These are phyloP conservation scores for Vulpes lagopus DNA, from an alignment of 2,113 vertebrate species.

Conservation along the genomic window DNA sequence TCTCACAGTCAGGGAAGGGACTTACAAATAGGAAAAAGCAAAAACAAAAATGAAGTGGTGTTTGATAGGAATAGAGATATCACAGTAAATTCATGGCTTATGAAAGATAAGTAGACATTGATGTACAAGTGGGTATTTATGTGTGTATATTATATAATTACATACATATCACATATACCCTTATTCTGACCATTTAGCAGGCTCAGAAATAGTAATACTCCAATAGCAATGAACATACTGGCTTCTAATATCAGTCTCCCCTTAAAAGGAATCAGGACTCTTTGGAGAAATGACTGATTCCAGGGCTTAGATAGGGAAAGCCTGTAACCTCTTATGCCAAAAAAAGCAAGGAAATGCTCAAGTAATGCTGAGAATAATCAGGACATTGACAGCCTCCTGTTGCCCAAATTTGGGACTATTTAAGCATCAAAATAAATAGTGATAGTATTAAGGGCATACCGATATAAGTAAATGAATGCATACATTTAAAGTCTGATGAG, in stretches of 20 bases:
- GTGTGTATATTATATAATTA: not conserved
- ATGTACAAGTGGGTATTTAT: not conserved
- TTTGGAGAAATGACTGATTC: not conserved
- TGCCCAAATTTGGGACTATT: not conserved
- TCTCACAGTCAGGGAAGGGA: not conserved
- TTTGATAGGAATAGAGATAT: not conserved
- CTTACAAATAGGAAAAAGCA: not conserved
- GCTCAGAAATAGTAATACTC: not conserved
- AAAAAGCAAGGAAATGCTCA: not conserved
- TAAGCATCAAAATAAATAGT: not conserved
- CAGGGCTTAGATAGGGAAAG: not conserved
- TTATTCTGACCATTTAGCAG: not conserved
- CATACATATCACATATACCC: not conserved
- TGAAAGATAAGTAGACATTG: not conserved
- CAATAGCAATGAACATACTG: not conserved
- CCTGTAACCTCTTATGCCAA: not conserved
- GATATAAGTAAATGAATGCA: too few relatives aligned
- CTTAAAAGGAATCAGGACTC: not conserved
- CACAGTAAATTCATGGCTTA: not conserved
- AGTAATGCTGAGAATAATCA: not conserved
- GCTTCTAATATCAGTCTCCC: not conserved
- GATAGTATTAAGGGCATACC: not conserved
- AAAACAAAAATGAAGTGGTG: constrained; percentile 9
- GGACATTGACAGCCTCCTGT: not conserved
- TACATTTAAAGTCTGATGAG: too few relatives aligned